Percentiles rank a stretch among this genome's conserved stretches.
These are phyloP conservation scores for Eristalis pertinax DNA, from an alignment of 2,888 invertebrate genomes.

Conservation along the genomic window DNA sequence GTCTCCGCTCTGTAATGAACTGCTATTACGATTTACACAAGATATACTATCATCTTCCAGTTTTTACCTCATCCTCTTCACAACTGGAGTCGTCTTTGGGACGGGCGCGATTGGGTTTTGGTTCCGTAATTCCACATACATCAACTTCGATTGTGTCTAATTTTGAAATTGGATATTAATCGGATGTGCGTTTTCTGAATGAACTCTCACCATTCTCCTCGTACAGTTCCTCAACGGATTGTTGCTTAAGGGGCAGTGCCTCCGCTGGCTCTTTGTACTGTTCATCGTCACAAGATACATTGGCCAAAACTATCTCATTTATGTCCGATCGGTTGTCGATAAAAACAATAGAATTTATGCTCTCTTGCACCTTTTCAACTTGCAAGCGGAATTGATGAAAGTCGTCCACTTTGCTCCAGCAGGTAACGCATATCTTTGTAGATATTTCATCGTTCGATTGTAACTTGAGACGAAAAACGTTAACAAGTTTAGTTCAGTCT, in stretches of 20 bases:
- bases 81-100: neutral
- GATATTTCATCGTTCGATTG: slow-evolving; percentile 57
- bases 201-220: neutral
- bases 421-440: slow-evolving; percentile 49
- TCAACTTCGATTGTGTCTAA: neutral
- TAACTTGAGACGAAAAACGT: neutral
- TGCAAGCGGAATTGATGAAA: slow-evolving; percentile 51
- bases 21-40: neutral
- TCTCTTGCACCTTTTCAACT: slow-evolving; percentile 56
- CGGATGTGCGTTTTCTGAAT: neutral
- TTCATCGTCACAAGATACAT: slow-evolving; percentile 15
- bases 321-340: slow-evolving; percentile 45
- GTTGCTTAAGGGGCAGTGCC: neutral
- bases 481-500: neutral
- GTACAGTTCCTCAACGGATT: neutral
- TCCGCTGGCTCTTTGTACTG: neutral
- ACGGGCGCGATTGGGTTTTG: neutral
- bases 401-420: slow-evolving; percentile 47
- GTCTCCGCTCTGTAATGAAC: neutral
- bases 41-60: neutral
- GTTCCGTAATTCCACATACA: too few species aligned
- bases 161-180: neutral
- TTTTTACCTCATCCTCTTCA: neutral
- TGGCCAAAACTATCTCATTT: slow-evolving; percentile 42
- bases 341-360: slow-evolving; percentile 53